These are phyloP conservation scores for Spisula solida DNA, from an alignment of 2,888 invertebrate species.

Conservation along the genomic window DNA sequence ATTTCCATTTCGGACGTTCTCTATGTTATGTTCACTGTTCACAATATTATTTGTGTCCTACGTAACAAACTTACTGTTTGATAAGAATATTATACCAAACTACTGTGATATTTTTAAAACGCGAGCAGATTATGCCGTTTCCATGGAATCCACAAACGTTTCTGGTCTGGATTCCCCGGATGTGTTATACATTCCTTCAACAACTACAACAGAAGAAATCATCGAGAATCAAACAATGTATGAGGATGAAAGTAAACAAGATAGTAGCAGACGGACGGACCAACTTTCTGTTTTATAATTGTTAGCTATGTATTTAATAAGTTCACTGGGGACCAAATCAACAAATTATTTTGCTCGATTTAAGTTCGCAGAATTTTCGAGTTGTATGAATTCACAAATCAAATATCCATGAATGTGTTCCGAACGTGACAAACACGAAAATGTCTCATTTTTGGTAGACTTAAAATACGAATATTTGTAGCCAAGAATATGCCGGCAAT, in stretches of 20 bases:
- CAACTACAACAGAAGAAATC: neutral
- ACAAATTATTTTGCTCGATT: too few relatives aligned
- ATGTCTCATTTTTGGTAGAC: too few relatives aligned
- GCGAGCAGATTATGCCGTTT: neutral
- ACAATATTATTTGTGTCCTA: constrained; percentile 73
- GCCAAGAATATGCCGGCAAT: too few relatives aligned
- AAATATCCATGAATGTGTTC: too few relatives aligned
- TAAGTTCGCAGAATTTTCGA: too few relatives aligned
- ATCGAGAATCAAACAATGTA: neutral
- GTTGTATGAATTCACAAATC: too few relatives aligned
- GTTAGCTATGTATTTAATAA: neutral
- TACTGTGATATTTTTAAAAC: constrained; percentile 39
- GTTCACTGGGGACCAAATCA: too few relatives aligned
- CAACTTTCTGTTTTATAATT: neutral
- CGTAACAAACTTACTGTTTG: constrained; percentile 57
- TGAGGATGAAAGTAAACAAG: neutral
- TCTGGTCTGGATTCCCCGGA: neutral
- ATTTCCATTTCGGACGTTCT: constrained; percentile 98
- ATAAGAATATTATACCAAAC: constrained; percentile 43
- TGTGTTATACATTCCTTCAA: neutral
- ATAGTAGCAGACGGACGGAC: neutral
- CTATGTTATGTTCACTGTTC: constrained; percentile 93
- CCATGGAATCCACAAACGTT: constrained; percentile 1
- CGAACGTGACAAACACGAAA: too few relatives aligned
- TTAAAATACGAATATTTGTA: too few relatives aligned